These are phyloP conservation scores for Sylvietta virens DNA, from an alignment of 2,113 vertebrate genomes.

Conservation along the genomic window DNA sequence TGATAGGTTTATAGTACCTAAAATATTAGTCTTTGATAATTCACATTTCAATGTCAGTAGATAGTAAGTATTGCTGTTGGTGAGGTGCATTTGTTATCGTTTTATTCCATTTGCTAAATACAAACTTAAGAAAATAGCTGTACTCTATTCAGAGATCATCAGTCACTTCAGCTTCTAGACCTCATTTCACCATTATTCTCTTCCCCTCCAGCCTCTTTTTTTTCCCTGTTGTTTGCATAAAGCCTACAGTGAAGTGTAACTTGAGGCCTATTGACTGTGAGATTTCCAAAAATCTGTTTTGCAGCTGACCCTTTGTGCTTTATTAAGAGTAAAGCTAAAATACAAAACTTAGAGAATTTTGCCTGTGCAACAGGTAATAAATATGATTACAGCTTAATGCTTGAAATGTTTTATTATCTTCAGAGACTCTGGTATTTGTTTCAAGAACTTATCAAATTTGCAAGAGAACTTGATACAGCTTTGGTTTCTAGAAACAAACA, in stretches of 20 bases:
- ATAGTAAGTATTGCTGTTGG: not conserved
- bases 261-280: not conserved
- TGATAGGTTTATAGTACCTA: not conserved
- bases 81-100: not conserved
- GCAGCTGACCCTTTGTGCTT: not conserved
- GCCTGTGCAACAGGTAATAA: not conserved
- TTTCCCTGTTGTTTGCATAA: not conserved
- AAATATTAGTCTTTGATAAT: not conserved
- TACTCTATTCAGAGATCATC: not conserved
- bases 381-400: not conserved
- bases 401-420: not conserved
- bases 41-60: not conserved
- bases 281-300: not conserved
- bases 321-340: not conserved
- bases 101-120: not conserved
- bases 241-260: not conserved
- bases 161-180: not conserved
- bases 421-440: not conserved
- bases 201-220: fast-evolving
- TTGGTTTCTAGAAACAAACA: not conserved
- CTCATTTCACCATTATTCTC: not conserved
- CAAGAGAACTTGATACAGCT: not conserved
- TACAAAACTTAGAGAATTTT: not conserved
- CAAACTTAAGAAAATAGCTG: not conserved
- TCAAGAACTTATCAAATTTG: not conserved